Conservation (phyloP, 2,888 invertebrate genomes). For the Athetis lepigone region DNA sequence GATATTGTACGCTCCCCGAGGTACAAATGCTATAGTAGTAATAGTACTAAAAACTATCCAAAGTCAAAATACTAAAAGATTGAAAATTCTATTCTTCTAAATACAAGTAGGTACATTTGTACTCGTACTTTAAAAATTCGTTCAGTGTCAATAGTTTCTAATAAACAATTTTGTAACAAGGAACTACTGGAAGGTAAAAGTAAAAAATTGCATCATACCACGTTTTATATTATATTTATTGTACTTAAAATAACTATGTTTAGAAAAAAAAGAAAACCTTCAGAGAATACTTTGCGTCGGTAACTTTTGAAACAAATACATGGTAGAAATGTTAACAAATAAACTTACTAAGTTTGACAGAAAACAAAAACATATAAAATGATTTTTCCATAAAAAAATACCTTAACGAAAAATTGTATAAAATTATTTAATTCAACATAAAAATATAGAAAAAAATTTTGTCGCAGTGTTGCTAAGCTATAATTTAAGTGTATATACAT, state of each 20-base stretch:
- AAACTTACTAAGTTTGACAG: conserved; percentile 57
- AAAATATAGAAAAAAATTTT: conserved; percentile 65
- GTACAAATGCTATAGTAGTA: conserved; percentile 1
- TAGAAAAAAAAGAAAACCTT: conserved; percentile 56
- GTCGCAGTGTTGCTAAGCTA: conserved; percentile 52
- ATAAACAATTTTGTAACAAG: conserved; percentile 24
- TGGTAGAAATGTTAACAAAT: conserved; percentile 51
- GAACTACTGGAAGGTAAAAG: conserved; percentile 34
- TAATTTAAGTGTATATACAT: conserved; percentile 57
- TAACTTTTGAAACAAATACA: conserved; percentile 58
- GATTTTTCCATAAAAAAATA: conserved; percentile 58
- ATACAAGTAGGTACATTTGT: conserved; percentile 39
- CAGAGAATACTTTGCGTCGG: conserved; percentile 54
- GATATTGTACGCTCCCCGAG: conserved; percentile 1
- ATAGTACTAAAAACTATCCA: neutral
- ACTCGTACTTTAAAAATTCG: conserved; percentile 31
- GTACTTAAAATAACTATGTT: conserved; percentile 66
- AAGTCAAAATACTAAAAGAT: neutral
- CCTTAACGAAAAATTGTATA: conserved; percentile 59
- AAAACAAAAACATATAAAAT: conserved; percentile 63
- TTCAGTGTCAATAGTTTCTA: conserved; percentile 9
- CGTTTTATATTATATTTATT: conserved; percentile 64
- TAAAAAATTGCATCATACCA: conserved; percentile 55
- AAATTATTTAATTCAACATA: conserved; percentile 72
- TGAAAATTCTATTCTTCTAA: neutral